These are phyloP conservation scores for Steinernema carpocapsae DNA, from an alignment of 2,888 invertebrate genomes.

Conservation along the genomic window DNA sequence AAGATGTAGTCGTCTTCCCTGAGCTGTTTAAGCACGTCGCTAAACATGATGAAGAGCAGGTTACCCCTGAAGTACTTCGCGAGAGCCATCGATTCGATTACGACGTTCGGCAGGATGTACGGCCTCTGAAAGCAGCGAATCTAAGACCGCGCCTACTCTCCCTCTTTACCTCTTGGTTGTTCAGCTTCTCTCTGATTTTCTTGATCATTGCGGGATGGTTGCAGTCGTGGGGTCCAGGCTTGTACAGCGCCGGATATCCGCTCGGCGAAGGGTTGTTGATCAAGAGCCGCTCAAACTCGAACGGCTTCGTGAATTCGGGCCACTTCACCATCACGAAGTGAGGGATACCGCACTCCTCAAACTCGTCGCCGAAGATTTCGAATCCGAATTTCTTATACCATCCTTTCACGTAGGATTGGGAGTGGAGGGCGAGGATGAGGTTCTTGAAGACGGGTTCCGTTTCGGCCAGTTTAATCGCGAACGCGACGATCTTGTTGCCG, in stretches of 20 bases:
- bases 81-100: not conserved
- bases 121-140: not conserved
- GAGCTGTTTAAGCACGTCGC: not conserved
- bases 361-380: not conserved
- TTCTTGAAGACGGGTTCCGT: not conserved
- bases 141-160: no score
- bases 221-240: not conserved
- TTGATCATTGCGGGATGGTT: not conserved
- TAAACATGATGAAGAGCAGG: not conserved
- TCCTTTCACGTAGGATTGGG: not conserved
- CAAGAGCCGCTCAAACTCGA: not conserved
- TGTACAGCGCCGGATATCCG: not conserved
- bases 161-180: not conserved
- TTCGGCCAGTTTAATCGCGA: not conserved
- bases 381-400: constrained; percentile 4
- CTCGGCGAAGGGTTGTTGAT: not conserved
- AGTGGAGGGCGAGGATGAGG: not conserved
- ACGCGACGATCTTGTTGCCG: not conserved
- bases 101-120: not conserved
- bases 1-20: not conserved
- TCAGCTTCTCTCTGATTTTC: not conserved
- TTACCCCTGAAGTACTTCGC: not conserved
- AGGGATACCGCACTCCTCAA: not conserved
- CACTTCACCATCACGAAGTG: not conserved
- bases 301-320: not conserved